A percentile compares a stretch with the other conserved stretches of the same genome.
phyloP scores from a whole-genome alignment of 2,797 vertebrate species.

The Coluber constrictor region DNA sequence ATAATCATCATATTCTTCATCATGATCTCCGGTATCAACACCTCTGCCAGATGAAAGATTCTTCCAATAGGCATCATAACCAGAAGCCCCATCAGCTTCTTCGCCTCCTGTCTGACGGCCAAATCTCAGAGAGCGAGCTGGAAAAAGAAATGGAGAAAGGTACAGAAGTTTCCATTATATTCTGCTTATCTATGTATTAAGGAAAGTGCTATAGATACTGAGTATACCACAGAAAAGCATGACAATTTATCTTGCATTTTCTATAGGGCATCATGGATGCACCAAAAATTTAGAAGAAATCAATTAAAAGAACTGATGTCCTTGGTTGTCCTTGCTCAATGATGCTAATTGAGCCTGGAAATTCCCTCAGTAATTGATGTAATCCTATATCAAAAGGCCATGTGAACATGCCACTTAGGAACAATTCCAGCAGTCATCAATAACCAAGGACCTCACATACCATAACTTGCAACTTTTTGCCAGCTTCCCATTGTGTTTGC shows the following conservation, averaged over 20 bases:
- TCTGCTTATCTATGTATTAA: not conserved
- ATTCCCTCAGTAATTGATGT: not conserved
- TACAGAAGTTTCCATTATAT: not conserved
- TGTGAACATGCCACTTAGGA: not conserved
- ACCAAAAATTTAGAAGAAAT: not conserved
- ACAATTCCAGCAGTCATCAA: not conserved
- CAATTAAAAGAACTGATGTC: not conserved
- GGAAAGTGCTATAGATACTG: not conserved
- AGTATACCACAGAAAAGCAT: not conserved
- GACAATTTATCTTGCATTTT: not conserved
- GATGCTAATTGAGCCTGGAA: not conserved
- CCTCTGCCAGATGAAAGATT: conserved; percentile 75
- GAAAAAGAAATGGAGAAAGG: conserved; percentile 27
- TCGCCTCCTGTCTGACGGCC: conserved; percentile 86
- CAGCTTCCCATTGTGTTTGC: not conserved
- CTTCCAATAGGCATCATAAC: conserved; percentile 92
- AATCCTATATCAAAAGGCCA: not conserved
- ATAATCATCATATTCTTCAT: conserved; percentile 72
- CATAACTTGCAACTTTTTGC: not conserved
- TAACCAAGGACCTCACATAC: not conserved
- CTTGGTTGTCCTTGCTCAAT: not conserved
- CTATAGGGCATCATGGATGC: not conserved
- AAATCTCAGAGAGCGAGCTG: conserved; percentile 92
- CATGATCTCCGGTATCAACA: conserved; percentile 61
- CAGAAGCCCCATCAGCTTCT: conserved; percentile 80